phyloP scores from a whole-genome alignment of 2,113 vertebrate species.

The Salminus brasiliensis region DNA sequence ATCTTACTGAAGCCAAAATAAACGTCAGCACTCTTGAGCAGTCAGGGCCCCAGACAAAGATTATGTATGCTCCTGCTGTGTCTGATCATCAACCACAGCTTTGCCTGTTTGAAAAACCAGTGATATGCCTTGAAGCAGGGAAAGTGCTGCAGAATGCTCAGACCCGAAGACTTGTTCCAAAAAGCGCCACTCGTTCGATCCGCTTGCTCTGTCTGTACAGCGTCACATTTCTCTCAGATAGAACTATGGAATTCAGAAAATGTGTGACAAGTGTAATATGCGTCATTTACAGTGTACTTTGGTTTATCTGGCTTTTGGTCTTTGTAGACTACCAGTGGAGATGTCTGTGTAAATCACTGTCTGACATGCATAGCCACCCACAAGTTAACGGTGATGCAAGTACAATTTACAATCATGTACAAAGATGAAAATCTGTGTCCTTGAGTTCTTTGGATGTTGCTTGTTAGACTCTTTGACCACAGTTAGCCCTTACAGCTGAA shows the following conservation, averaged over 20 bases:
- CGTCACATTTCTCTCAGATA: constrained; percentile 6
- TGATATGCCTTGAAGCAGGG: constrained; percentile 64
- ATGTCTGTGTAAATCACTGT: constrained; percentile 34
- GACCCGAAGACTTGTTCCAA: constrained; percentile 35
- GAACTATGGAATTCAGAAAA: constrained; percentile 2
- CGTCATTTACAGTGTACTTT: not conserved
- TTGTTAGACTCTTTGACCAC: constrained; percentile 50
- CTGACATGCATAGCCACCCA: constrained; percentile 37
- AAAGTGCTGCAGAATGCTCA: constrained; percentile 38
- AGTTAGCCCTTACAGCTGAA: constrained; percentile 46
- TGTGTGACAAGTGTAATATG: not conserved
- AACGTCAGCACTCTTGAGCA: constrained; percentile 10
- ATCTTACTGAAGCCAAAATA: constrained; percentile 20
- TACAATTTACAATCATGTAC: constrained; percentile 57
- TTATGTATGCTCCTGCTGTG: constrained; percentile 21
- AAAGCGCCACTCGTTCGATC: constrained; percentile 26
- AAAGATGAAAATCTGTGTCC: constrained; percentile 54
- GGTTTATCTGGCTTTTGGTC: not conserved
- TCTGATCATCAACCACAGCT: constrained; percentile 10
- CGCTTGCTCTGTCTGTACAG: constrained; percentile 1
- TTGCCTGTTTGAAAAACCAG: constrained; percentile 51
- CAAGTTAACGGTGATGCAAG: no score
- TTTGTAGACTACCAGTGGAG: not conserved
- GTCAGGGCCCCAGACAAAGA: constrained; percentile 3
- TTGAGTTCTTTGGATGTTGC: constrained; percentile 46